Conservation (phyloP, 2,888 invertebrate genomes). For the Anoplius nigerrimus region DNA sequence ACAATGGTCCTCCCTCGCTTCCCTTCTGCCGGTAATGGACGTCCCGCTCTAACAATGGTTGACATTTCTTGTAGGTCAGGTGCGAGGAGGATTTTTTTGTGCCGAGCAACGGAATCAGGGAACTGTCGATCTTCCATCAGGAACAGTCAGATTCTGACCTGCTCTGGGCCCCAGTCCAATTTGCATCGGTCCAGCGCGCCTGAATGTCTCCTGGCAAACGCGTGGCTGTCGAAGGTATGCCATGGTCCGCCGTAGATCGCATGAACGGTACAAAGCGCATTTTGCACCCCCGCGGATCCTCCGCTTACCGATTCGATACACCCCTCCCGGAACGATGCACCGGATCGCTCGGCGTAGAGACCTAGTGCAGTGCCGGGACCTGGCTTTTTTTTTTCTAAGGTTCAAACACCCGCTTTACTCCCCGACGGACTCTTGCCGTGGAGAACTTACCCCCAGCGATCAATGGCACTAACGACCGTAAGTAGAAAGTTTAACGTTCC, state of each 20-base stretch:
- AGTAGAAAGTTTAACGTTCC: neutral
- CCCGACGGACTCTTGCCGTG: too few relatives aligned
- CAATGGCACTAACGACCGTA: too few relatives aligned
- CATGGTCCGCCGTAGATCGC: conserved; percentile 19
- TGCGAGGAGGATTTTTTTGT: too few relatives aligned
- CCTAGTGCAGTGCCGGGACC: neutral
- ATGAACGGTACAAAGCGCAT: conserved; percentile 29
- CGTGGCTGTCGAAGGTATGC: conserved; percentile 40
- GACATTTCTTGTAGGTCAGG: too few relatives aligned
- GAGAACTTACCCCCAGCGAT: too few relatives aligned
- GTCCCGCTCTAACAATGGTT: too few relatives aligned
- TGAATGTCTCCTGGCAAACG: conserved; percentile 61
- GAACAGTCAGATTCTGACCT: conserved; percentile 15
- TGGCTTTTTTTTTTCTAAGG: too few relatives aligned
- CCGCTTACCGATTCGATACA: conserved; percentile 54
- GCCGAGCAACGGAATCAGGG: conserved; percentile 17
- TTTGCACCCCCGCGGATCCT: conserved; percentile 43
- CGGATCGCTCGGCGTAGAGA: conserved; percentile 5
- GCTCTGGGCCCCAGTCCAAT: conserved; percentile 53
- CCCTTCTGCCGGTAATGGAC: too few relatives aligned
- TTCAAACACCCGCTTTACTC: too few relatives aligned
- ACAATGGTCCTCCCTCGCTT: too few relatives aligned
- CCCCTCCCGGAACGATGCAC: conserved; percentile 23
- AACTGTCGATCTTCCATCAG: conserved; percentile 40
- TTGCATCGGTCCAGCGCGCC: conserved; percentile 64